A percentile compares a stretch with the other conserved stretches of the same genome.
Evolutionary conservation across 2,113 vertebrate species (phyloP).

Genomic region (Xiphophorus couchianus): DNA sequence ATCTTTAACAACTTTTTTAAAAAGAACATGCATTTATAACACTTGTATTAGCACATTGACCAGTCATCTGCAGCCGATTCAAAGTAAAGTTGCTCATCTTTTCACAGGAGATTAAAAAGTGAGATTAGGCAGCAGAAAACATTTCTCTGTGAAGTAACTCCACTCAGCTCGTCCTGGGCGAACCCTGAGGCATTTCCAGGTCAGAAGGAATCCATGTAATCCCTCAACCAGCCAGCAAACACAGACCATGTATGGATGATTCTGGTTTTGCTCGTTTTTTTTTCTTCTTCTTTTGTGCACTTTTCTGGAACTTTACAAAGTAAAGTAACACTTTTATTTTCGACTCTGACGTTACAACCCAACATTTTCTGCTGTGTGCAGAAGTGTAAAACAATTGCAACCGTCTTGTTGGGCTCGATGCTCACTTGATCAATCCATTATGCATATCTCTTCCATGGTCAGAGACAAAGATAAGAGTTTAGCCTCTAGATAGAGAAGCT

Average conservation of each 20-base stretch:
- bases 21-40: not conserved
- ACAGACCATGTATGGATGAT: not conserved
- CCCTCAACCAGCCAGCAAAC: not conserved
- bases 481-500: not conserved
- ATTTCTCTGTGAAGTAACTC: not conserved
- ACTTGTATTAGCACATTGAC: not conserved
- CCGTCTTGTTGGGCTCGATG: not conserved
- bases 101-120: not conserved
- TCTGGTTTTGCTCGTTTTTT: not conserved
- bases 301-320: not conserved
- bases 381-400: not conserved
- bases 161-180: no score
- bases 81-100: not conserved
- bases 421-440: not conserved
- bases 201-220: not conserved
- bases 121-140: not conserved
- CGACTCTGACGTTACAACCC: not conserved
- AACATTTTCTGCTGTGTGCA: not conserved
- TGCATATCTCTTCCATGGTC: not conserved
- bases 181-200: no score
- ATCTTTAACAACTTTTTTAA: not conserved
- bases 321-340: not conserved
- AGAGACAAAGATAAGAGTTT: not conserved
- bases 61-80: not conserved
- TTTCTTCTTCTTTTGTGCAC: not conserved